Evolutionary conservation across 2,113 vertebrate genomes (phyloP), one percentile per base, ranked within the genome.

Genomic region (Eulacestoma nigropectus): DNA sequence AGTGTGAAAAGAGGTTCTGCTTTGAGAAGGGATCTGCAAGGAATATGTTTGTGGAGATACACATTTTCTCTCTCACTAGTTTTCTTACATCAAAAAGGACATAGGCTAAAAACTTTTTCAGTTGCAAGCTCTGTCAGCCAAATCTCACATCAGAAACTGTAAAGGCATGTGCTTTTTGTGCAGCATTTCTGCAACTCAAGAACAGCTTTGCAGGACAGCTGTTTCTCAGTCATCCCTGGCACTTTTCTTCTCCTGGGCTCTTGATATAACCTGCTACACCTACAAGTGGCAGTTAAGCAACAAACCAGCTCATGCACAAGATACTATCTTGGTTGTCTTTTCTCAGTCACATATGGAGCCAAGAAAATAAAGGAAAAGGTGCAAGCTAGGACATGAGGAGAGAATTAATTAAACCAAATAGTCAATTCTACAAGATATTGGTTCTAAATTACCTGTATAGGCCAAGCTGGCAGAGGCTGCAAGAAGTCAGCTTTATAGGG

Each of bases 391-490:
- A 87, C 13, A 78, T 13, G 12, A 82, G 19, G 5, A 67, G 27
- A 63, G 30, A 95, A 80, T 62, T 70, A 64, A 62, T 42, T 57
- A 52, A 81, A 79, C 18, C 22, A 79, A 89, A 47, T 6, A 6
- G 21, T 37, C 6, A 73, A 4, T 37, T 78, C 37, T 33, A 13
- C 14, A 78, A 88, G 21, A 70, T 8, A 56, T 0, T 39, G 5
- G 19, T 50, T 62, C 29, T 59, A 67, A 68, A 4, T 97, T 98
- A 99, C 99, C 99, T 99, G 96, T 93, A 99, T 91, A 44, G 99
- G 99, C 99, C 99, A 99, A 37, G 97, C 98, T 89, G 99, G 99
- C 74, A 99, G 98, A 55, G 99, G 99, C 96, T 99, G 98, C 53
- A 99, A 98, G 88, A 99, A 99, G 93, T 98, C 98, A 14, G 98